These are phyloP conservation scores for Dromiciops gliroides DNA, from an alignment of 2,113 vertebrate species.

Conservation along the genomic window DNA sequence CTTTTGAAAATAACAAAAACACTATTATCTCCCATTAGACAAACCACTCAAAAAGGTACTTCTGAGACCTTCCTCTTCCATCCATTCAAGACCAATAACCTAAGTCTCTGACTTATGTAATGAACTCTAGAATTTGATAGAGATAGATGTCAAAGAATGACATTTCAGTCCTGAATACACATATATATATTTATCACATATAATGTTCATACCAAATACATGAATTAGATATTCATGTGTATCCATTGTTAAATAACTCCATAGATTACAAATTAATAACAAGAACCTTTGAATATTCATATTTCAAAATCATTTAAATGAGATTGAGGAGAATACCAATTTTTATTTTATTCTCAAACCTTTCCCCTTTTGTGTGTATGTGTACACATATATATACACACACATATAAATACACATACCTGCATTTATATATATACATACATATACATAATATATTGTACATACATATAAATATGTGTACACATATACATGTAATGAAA, in stretches of 20 bases:
- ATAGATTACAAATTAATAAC: neutral
- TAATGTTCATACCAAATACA: neutral
- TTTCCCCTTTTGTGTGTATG: too few species aligned
- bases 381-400: too few species aligned
- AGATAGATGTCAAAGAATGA: neutral
- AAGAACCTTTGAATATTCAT: neutral
- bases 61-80: constrained; percentile 15
- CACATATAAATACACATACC: too few species aligned
- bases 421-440: too few species aligned
- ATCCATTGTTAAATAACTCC: neutral
- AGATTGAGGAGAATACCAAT: constrained; percentile 23
- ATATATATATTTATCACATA: neutral
- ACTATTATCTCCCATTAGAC: neutral
- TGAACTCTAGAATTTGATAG: neutral
- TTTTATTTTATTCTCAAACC: constrained; percentile 27
- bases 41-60: neutral
- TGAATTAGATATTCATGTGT: neutral
- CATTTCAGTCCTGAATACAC: constrained; percentile 36
- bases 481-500: too few species aligned
- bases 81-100: neutral
- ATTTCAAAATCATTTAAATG: constrained; percentile 25
- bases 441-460: too few species aligned
- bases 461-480: too few species aligned
- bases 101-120: constrained; percentile 4
- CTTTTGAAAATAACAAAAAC: constrained; percentile 9